phyloP scores from a whole-genome alignment of 2,797 vertebrate species.

The Takifugu rubripes region DNA sequence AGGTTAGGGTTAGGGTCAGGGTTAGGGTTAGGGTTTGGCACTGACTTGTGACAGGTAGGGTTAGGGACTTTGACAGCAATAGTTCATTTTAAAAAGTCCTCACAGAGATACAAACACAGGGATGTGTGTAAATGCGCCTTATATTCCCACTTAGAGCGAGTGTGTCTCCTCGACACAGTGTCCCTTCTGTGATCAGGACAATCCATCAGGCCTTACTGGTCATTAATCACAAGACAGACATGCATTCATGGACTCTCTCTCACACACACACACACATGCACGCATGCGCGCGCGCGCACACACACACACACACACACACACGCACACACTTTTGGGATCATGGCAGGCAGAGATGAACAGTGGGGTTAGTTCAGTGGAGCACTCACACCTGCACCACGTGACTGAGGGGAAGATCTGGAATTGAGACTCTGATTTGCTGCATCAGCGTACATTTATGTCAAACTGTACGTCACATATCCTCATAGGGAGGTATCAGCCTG shows the following conservation, averaged over 20 bases:
- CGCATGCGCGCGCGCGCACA: constrained; percentile 25
- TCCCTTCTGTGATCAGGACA: constrained; percentile 83
- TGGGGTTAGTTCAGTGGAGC: constrained; percentile 70
- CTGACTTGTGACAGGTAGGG: too few relatives aligned
- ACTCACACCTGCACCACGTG: constrained; percentile 54
- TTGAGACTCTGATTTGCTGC: too few relatives aligned
- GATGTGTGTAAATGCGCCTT: constrained; percentile 26
- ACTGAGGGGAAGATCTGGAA: constrained; percentile 15
- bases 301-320: constrained; percentile 32
- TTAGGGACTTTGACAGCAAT: too few relatives aligned
- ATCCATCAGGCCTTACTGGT: constrained; percentile 82
- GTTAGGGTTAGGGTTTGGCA: too few relatives aligned
- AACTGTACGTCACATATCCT: too few relatives aligned
- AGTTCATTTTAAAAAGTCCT: too few relatives aligned
- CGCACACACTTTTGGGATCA: constrained; percentile 46
- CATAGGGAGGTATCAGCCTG: too few relatives aligned
- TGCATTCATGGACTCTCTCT: constrained; percentile 26
- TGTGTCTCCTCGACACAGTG: constrained; percentile 82
- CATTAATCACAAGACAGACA: constrained; percentile 74
- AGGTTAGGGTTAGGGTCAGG: not conserved
- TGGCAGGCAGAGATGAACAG: constrained; percentile 72
- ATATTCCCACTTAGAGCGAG: constrained; percentile 76
- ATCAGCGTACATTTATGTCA: too few relatives aligned
- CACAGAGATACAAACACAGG: not conserved
- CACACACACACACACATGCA: constrained; percentile 22